Conservation (phyloP, 2,888 invertebrate genomes). For the Drosophila mettleri region DNA sequence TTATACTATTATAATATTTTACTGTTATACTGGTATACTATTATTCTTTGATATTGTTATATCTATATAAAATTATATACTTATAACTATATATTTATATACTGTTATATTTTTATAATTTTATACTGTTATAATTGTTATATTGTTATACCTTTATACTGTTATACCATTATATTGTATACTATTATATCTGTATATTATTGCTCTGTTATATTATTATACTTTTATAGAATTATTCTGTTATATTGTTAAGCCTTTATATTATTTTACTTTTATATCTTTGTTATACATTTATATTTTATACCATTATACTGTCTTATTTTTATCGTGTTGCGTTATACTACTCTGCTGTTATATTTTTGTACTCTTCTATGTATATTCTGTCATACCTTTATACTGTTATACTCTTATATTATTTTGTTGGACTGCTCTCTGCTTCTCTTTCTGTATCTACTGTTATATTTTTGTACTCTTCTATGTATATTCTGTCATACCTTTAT, state of each 20-base stretch:
- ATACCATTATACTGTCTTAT: neutral
- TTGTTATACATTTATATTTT: neutral
- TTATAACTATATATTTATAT: too few relatives aligned
- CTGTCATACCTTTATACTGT: neutral
- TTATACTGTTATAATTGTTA: neutral
- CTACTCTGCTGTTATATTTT: neutral
- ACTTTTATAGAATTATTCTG: neutral
- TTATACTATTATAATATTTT: neutral
- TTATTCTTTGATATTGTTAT: neutral
- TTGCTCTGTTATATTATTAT: neutral
- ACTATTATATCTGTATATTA: neutral
- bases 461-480: neutral
- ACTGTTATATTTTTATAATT: neutral
- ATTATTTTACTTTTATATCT: too few relatives aligned
- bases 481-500: neutral
- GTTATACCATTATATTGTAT: neutral
- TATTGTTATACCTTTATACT: neutral
- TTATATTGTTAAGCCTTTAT: neutral
- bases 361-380: too few relatives aligned
- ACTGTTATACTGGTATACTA: neutral
- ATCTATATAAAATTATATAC: neutral
- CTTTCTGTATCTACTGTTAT: too few relatives aligned
- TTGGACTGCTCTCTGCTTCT: too few relatives aligned
- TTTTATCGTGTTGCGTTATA: too few relatives aligned
- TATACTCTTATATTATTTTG: neutral